phyloP scores from a whole-genome alignment of 2,888 invertebrate species.

The Hypena proboscidalis region DNA sequence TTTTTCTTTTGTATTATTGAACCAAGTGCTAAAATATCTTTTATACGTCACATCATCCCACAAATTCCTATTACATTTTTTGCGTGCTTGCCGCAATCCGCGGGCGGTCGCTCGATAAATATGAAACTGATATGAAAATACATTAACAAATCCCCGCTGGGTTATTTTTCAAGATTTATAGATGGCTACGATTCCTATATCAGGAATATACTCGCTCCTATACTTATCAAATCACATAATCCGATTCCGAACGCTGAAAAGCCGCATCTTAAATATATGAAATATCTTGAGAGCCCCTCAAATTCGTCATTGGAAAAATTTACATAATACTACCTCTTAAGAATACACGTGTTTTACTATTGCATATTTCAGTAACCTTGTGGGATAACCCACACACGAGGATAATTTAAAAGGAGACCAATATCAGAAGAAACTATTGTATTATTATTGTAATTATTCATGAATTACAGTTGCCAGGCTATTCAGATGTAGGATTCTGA shows the following conservation, averaged over 20 bases:
- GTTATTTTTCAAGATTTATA: conserved; percentile 26
- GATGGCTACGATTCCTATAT: conserved; percentile 19
- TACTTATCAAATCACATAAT: conserved; percentile 34
- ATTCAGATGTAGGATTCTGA: no score
- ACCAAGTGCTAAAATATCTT: no score
- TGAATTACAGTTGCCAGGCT: no score
- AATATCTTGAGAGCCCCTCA: conserved; percentile 21
- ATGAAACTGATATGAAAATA: conserved; percentile 15
- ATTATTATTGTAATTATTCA: no score
- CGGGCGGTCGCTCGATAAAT: conserved; percentile 25
- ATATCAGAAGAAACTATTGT: no score
- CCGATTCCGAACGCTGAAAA: conserved; percentile 35
- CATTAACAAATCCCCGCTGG: conserved; percentile 28
- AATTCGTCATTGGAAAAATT: conserved; percentile 11
- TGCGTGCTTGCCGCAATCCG: conserved; percentile 8
- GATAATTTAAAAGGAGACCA: no score
- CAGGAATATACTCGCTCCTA: conserved; percentile 22
- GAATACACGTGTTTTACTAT: no score
- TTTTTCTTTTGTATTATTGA: background rate
- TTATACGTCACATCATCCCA: no score
- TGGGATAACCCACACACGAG: no score
- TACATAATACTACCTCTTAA: no score
- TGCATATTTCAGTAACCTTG: no score
- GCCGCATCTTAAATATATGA: conserved; percentile 20
- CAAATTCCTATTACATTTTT: conserved; percentile 8